These are phyloP conservation scores for Leptinotarsa defecta DNA, from an alignment of 1,140 invertebrate species.

Conservation along the genomic window DNA sequence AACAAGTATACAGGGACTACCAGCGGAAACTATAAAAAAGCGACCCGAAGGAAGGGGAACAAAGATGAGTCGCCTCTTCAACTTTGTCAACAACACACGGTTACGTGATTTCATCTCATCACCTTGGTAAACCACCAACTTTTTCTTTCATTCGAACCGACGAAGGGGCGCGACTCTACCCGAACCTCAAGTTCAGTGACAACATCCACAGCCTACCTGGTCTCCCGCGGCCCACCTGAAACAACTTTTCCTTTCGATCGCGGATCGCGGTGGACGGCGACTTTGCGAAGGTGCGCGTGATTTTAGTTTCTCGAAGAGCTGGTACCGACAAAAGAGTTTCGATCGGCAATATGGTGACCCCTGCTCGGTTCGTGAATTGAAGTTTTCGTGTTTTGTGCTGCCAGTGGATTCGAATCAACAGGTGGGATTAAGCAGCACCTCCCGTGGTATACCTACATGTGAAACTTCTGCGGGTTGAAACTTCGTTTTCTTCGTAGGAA, in stretches of 20 bases:
- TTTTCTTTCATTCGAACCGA: conserved; percentile 4
- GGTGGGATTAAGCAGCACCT: too few species aligned
- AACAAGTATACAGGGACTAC: too few species aligned
- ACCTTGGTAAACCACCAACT: background rate
- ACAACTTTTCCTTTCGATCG: conserved; percentile 24
- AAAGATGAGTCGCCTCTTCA: too few species aligned
- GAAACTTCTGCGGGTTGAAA: background rate
- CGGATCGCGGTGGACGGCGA: conserved; percentile 8
- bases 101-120: conserved; percentile 8
- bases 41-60: too few species aligned
- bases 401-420: background rate
- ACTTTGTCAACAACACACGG: background rate
- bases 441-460: background rate
- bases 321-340: background rate
- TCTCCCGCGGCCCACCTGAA: conserved; percentile 18
- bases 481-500: background rate
- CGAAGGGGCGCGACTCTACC: conserved; percentile 4
- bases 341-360: conserved; percentile 1
- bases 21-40: too few species aligned
- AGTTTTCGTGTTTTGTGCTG: background rate
- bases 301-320: conserved; percentile 4
- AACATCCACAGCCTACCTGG: conserved; percentile 13
- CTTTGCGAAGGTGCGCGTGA: conserved; percentile 9
- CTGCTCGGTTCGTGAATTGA: background rate
- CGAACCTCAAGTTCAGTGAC: conserved; percentile 22